phyloP scores from a whole-genome alignment of 2,797 vertebrate genomes.

The Simalia tracyae region DNA sequence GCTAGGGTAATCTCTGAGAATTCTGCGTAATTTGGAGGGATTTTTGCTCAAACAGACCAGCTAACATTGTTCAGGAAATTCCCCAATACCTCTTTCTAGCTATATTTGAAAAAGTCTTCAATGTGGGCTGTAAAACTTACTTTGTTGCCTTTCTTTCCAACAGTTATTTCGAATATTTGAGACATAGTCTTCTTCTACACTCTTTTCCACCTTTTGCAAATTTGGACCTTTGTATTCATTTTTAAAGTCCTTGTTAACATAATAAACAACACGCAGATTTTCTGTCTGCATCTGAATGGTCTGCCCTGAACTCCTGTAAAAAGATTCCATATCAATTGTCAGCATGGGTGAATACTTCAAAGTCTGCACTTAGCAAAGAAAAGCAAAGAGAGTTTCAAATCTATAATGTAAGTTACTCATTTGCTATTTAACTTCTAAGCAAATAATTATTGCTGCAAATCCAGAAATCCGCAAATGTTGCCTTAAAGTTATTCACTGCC shows the following conservation, averaged over 20 bases:
- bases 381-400: neutral
- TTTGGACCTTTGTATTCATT: conserved; percentile 90
- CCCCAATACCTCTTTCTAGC: neutral
- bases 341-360: neutral
- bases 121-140: conserved; percentile 76
- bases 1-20: neutral
- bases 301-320: conserved; percentile 88
- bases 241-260: conserved; percentile 92
- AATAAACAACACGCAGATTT: conserved; percentile 89
- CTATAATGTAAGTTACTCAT: neutral
- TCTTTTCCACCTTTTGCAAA: conserved; percentile 94
- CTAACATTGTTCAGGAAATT: neutral
- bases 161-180: conserved; percentile 95
- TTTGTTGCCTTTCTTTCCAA: conserved; percentile 97
- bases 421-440: neutral
- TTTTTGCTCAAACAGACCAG: neutral
- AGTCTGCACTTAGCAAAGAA: neutral
- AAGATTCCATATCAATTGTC: conserved; percentile 1
- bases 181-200: conserved; percentile 96
- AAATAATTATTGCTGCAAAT: neutral
- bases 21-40: neutral
- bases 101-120: neutral
- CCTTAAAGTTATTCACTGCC: neutral
- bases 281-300: conserved; percentile 92
- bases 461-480: neutral